Evolutionary conservation across 2,888 invertebrate genomes (phyloP), one percentile per base, ranked within the genome.

Genomic region (Periphyllus acericola): DNA sequence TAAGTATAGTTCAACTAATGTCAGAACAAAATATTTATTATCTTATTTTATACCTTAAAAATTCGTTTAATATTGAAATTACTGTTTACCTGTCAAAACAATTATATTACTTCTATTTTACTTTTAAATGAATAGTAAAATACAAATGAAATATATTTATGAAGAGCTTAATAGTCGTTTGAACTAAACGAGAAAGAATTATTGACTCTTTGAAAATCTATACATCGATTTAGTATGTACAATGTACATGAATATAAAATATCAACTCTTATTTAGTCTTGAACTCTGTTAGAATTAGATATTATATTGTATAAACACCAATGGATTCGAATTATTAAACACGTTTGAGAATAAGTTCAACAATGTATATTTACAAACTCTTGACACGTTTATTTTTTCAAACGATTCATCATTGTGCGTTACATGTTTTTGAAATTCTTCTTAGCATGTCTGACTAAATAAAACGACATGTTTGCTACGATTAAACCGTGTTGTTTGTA

Each of bases 391-490:
- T 32, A 46, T 34, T 60, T 60, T 60, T 60, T 60, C 25, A 60
- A n/a, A 80, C n/a, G 25, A 80, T 66, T 80, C 25, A 80, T 80
- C 79, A 80, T 36, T 25, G 36, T 8, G 36, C 34, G 29, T 3
- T 29, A 71, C 3, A 71, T 32, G 21, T 46, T 82, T 81, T 52
- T 71, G 82, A 82, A 71, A 71, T 46, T 82, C 32, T 32, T 25
- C 32, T 46, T 71, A 21, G n/a, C n/a, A 52, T n/a, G 14, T 72
- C 29, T 34, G 71, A 25, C 46, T 9, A 52, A 72, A 25, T 72
- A 72, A 52, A 82, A 82, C 34, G 17, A 25, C 46, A 46, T 6
- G 52, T 82, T 71, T 82, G 46, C 46, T 71, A 82, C 32, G 46
- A 71, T 46, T 46, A 71, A 71, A 82, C 25, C 21, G 14, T 71